phyloP scores from a whole-genome alignment of 1,140 invertebrate species.

The Marisa cornuarietis region DNA sequence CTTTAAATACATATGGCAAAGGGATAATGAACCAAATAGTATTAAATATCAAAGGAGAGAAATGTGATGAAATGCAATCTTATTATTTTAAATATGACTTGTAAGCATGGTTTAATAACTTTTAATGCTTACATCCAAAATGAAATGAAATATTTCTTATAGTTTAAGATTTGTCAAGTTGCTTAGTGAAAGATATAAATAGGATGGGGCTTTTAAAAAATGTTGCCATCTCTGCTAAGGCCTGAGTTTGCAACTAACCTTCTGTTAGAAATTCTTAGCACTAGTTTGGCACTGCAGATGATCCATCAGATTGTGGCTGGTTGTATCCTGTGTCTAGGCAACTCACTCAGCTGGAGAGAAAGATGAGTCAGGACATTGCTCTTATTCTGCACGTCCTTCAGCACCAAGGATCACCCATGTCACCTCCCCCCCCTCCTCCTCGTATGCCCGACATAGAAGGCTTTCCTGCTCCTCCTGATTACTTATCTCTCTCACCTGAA shows the following conservation, averaged over 20 bases:
- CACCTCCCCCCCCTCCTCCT: conserved; percentile 26
- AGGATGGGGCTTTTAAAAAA: no score
- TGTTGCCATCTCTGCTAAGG: neutral
- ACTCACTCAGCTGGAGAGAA: conserved; percentile 57
- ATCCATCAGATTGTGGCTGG: no score
- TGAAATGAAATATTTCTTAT: neutral
- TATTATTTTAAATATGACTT: neutral
- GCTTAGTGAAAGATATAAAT: neutral
- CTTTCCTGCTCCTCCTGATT: conserved; percentile 34
- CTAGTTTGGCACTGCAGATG: neutral
- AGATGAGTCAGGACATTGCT: conserved; percentile 60
- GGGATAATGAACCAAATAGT: neutral
- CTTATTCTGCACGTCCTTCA: conserved; percentile 59
- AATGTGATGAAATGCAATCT: neutral
- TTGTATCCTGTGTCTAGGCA: conserved; percentile 41
- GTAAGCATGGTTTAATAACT: neutral
- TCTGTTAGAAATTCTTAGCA: neutral
- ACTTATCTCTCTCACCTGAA: conserved; percentile 27
- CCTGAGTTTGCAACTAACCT: neutral
- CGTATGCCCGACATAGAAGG: conserved; percentile 27
- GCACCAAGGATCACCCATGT: conserved; percentile 33
- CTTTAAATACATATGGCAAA: neutral
- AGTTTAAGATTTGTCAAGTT: neutral
- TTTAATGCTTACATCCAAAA: neutral
- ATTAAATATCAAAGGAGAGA: neutral